Base-by-base conservation (phyloP, 2,888 invertebrate species). In the Pseudococcus viburni region DNA sequence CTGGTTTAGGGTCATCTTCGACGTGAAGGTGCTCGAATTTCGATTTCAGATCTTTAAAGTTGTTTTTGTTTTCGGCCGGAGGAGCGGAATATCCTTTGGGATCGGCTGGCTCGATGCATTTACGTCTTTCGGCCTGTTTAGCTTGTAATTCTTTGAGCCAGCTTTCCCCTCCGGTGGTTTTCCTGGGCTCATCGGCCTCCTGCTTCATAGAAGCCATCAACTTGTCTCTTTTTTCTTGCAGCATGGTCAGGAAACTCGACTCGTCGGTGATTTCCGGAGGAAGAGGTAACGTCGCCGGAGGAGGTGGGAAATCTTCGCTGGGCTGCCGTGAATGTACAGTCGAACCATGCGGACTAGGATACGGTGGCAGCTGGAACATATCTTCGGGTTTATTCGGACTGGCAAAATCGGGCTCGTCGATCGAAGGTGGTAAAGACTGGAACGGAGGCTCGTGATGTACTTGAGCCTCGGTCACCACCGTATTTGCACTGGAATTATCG, bases 281-380 rank as follows among this genome's bases (percentile, higher is more conserved):
- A 9, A 46, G 51, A 17, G 84, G 39, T 15, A 77, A 19, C 1
- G 85, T 77, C 8, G 87, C 33, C 0, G 89, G 88, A n/a, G 96
- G 96, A 7, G 96, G 96, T 84, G 97, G 97, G 90, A 97, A 97
- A 90, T 97, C 97, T 92, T 96, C 96, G 91, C 96, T 97, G 0
- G 96, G 94, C 91, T 97, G 97, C 84, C 97, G 93, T 1, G 96
- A 97, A 91, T 97, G 97, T 88, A 95, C 94, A 0, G 94, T 95
- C 0, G 96, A 96, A 90, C 94, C 94, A 90, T 95, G 93, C 1
- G 96, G 96, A 90, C 96, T 96, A 0, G 96, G 96, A 0, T 96
- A 96, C 5, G 93, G 92, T 26, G 93, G 93, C 19, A 92, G 91
- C 85, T 90, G 90, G 89, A 91, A 89, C 12, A 89, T 48, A 80